A percentile compares a stretch with the other conserved stretches of the same genome.
Evolutionary conservation across 2,888 invertebrate genomes (phyloP).

Genomic region (Brenthis ino): DNA sequence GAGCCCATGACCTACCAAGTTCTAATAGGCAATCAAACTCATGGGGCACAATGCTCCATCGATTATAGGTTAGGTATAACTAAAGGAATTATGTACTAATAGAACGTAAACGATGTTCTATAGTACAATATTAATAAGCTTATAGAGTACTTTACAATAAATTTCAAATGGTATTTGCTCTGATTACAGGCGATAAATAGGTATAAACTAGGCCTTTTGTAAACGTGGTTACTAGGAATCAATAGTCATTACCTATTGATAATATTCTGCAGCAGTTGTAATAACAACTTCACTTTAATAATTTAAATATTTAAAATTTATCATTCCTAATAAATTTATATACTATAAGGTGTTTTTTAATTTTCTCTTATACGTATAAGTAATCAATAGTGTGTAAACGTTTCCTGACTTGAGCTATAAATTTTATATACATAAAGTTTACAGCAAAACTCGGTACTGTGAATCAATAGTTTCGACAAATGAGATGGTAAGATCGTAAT

Average conservation of each 20-base stretch:
- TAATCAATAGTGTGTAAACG: background rate
- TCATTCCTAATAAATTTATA: background rate
- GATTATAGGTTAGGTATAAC: background rate
- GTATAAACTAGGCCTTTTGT: conserved; percentile 15
- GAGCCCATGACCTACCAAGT: too few species aligned
- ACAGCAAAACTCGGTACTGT: conserved; percentile 20
- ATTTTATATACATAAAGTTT: conserved; percentile 11
- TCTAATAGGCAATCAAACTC: too few species aligned
- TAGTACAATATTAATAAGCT: background rate
- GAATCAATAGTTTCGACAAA: conserved; percentile 63
- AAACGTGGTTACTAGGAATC: background rate
- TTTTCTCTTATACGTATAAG: background rate
- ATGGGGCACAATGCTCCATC: too few species aligned
- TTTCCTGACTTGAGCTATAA: background rate
- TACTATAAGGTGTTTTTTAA: background rate
- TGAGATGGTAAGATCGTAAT: conserved; percentile 67
- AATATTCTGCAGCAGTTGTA: background rate
- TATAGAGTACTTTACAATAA: conserved; percentile 10
- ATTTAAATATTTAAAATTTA: background rate
- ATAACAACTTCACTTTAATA: background rate
- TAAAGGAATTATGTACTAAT: background rate
- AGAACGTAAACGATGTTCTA: background rate
- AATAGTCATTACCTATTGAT: conserved; percentile 8
- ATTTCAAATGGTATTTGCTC: conserved; percentile 3
- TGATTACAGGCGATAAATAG: conserved; percentile 18